A percentile compares a stretch with the other conserved stretches of the same genome.
Evolutionary conservation across 1,140 invertebrate species (phyloP).

Genomic region (Diorhabda sublineata): DNA sequence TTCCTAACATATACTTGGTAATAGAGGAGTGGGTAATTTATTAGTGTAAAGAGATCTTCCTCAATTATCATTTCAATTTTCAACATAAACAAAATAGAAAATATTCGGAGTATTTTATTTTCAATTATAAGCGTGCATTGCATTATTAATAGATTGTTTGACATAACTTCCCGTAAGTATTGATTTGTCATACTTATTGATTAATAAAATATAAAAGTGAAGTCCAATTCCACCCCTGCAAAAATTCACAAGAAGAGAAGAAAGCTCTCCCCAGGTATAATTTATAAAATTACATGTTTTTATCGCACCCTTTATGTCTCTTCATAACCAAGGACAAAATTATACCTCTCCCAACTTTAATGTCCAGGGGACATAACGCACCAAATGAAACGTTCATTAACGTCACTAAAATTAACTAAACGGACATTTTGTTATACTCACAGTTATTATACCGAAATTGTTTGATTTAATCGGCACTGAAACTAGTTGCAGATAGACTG

Average conservation of each 20-base stretch:
- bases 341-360: not conserved
- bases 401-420: not conserved
- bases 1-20: too few relatives aligned
- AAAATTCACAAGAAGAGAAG: not conserved
- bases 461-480: too few relatives aligned
- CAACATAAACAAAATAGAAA: too few relatives aligned
- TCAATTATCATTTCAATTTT: too few relatives aligned
- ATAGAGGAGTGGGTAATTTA: too few relatives aligned
- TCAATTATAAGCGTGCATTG: too few relatives aligned
- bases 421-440: too few relatives aligned
- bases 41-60: too few relatives aligned
- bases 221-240: not conserved
- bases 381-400: not conserved
- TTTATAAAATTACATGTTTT: constrained; percentile 3
- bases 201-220: not conserved
- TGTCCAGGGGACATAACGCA: not conserved
- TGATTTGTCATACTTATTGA: constrained; percentile 3
- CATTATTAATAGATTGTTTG: too few relatives aligned
- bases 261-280: not conserved
- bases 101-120: too few relatives aligned
- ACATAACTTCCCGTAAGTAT: not conserved
- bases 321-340: constrained; percentile 1
- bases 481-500: too few relatives aligned
- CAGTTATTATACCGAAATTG: too few relatives aligned
- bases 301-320: not conserved